Evolutionary conservation across 2,888 invertebrate species (phyloP).

Genomic region (Ceriagrion tenellum): DNA sequence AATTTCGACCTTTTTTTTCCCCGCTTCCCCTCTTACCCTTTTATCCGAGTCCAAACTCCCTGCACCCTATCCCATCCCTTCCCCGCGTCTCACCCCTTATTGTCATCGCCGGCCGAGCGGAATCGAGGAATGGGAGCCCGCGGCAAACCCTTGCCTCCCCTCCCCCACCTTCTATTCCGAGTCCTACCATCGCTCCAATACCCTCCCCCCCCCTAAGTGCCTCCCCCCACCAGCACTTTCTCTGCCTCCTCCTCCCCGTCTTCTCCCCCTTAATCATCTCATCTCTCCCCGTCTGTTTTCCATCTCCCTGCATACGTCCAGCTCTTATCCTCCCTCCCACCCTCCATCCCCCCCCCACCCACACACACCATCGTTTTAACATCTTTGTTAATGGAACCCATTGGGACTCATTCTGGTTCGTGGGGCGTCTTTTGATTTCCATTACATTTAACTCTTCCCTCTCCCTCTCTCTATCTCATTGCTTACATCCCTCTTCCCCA

Average conservation of each 20-base stretch:
- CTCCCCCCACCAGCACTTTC: too few species aligned
- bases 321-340: background rate
- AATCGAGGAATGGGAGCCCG: conserved; percentile 54
- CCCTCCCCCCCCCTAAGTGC: too few species aligned
- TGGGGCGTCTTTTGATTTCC: conserved; percentile 31
- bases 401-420: conserved; percentile 55
- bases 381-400: conserved; percentile 53
- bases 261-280: background rate
- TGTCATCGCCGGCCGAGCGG: conserved; percentile 49
- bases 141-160: background rate
- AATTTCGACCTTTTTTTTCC: conserved; percentile 18
- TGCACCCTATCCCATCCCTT: background rate
- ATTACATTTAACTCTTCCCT: background rate
- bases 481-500: background rate
- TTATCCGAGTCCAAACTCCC: background rate
- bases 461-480: background rate
- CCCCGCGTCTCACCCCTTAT: background rate
- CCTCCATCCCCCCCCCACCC: background rate
- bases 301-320: conserved; percentile 14
- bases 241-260: background rate
- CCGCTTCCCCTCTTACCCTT: conserved; percentile 16
- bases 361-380: conserved; percentile 36
- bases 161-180: too few species aligned
- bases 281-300: conserved; percentile 11
- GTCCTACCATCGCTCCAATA: background rate